These are phyloP conservation scores for Apostichopus leukothele DNA, from an alignment of 53 echinoderm and acorn worm genomes.

Conservation along the genomic window DNA sequence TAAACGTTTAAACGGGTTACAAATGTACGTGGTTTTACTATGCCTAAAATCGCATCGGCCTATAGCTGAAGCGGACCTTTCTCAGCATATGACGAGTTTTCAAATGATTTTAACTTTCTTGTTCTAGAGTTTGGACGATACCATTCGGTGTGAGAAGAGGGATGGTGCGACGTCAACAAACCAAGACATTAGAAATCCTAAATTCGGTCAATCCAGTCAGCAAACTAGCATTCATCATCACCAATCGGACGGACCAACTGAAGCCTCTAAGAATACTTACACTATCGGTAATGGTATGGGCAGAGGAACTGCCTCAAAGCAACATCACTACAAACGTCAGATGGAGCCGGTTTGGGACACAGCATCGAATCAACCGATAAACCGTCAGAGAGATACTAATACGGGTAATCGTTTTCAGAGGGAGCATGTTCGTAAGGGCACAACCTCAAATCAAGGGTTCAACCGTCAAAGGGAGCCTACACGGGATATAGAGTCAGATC, in stretches of 20 bases:
- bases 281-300: background rate
- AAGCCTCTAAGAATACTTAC: too few relatives aligned
- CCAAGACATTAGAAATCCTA: background rate
- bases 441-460: background rate
- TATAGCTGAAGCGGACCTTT: too few relatives aligned
- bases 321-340: background rate
- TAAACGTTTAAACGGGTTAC: too few relatives aligned
- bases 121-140: too few relatives aligned
- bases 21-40: too few relatives aligned
- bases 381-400: too few relatives aligned
- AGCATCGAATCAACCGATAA: background rate
- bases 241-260: too few relatives aligned
- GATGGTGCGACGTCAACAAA: background rate
- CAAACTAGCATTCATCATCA: too few relatives aligned
- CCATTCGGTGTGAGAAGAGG: background rate
- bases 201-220: too few relatives aligned
- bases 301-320: background rate
- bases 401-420: background rate
- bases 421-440: background rate
- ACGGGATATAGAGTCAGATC: background rate
- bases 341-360: background rate
- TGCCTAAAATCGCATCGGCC: too few relatives aligned
- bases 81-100: too few relatives aligned
- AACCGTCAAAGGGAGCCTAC: background rate
- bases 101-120: too few relatives aligned